Conservation (phyloP, 2,113 vertebrate species). For the Zosterops hypoxanthus region DNA sequence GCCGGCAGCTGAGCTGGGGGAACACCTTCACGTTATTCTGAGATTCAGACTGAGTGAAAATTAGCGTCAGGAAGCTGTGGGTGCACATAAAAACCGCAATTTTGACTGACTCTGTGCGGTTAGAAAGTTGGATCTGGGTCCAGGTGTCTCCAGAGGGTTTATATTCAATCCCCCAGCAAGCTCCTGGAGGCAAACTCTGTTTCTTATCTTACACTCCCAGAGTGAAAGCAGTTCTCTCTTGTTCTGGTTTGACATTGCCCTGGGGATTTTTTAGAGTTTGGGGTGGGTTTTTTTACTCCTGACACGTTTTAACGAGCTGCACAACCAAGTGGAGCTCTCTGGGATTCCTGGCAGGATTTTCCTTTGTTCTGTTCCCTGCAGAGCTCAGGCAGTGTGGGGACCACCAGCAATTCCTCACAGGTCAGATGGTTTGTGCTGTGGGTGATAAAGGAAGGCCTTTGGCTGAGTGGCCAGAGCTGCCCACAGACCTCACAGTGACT, state of each 20-base stretch:
- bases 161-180: not conserved
- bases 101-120: not conserved
- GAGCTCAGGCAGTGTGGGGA: too few species aligned
- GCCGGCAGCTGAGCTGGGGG: not conserved
- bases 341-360: not conserved
- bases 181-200: not conserved
- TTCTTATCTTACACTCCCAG: not conserved
- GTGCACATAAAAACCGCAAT: not conserved
- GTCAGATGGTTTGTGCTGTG: not conserved
- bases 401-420: not conserved
- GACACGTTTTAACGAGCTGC: not conserved
- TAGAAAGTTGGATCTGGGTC: not conserved
- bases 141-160: not conserved
- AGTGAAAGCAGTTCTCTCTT: not conserved
- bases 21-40: not conserved
- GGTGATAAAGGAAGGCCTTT: not conserved
- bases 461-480: not conserved
- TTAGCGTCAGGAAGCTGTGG: not conserved
- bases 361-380: not conserved
- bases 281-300: fast-evolving
- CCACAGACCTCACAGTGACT: not conserved
- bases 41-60: not conserved
- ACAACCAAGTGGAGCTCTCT: not conserved
- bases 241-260: not conserved
- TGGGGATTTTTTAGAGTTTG: not conserved